phyloP scores from a whole-genome alignment of 2,797 vertebrate genomes.

The Natrix natrix region DNA sequence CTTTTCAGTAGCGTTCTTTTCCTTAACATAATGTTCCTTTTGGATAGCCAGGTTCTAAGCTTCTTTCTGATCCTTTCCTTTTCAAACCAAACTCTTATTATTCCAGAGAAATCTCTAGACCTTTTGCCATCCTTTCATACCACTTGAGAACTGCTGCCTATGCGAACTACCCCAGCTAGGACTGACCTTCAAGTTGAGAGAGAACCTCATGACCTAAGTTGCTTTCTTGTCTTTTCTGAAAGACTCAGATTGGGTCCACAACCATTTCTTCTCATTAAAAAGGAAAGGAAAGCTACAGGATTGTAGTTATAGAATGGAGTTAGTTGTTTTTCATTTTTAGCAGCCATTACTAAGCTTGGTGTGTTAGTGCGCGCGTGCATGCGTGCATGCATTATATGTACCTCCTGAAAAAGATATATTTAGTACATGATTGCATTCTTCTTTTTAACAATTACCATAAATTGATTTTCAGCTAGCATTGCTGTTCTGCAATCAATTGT shows the following conservation, averaged over 20 bases:
- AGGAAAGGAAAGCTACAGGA: background rate
- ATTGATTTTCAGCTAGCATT: background rate
- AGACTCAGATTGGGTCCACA: background rate
- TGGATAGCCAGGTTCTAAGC: background rate
- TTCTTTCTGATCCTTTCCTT: background rate
- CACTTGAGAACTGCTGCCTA: background rate
- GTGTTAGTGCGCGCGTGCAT: rapidly evolving
- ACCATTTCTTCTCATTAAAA: background rate
- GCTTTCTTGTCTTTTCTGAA: background rate
- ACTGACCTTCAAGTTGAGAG: background rate
- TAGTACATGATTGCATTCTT: background rate
- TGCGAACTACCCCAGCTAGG: background rate
- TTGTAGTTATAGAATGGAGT: background rate
- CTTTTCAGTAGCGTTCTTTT: constrained; percentile 4
- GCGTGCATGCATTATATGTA: too few species aligned
- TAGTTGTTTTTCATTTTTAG: background rate
- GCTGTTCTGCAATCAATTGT: background rate
- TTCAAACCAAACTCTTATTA: background rate
- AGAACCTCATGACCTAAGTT: background rate
- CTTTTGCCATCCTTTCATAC: background rate
- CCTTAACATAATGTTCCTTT: background rate
- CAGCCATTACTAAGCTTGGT: background rate
- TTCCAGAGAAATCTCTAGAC: background rate
- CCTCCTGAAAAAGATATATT: constrained; percentile 3
- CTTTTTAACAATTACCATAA: background rate